Evolutionary conservation across 1,140 invertebrate genomes (phyloP), one percentile per base, ranked within the genome.

Genomic region (Hyphantria cunea): DNA sequence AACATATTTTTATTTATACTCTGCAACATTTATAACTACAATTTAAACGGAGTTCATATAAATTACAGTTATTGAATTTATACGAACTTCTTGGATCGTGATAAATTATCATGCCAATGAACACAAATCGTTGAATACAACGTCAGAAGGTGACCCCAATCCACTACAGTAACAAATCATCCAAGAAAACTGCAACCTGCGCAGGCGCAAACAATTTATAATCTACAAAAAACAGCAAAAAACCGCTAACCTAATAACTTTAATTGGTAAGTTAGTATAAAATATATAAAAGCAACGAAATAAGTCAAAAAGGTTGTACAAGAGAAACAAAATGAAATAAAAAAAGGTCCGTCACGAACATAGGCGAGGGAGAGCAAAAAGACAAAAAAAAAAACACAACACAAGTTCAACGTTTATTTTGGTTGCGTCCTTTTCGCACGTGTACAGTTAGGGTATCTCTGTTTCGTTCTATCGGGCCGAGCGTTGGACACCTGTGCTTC

Each of bases 371-470:
- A 87, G 88, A 86, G 80, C 82, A 80, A 82, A 82, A 84, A 81
- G 77, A 79, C 85, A 90, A 89, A 89, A 85, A 83, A 74, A 69
- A 85, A 83, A 74, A 69, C 55, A 76, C 68, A 80, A 80, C 84
- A 86, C 80, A 89, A 90, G 86, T 89, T 88, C 85, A 89, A 84
- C 87, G 84, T 90, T 90, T 90, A 90, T 90, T 90, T 90, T 90
- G 74, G 83, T 90, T 80, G 78, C 70, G 72, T 88, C 82, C 47
- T 75, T 56, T 65, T 89, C 80, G 17, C 39, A 32, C 84, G 10
- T 13, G 10, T 1, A 0, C 4, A 6, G 50, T 74, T 77, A 37
- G 59, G 8, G 6, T 83, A 78, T 74, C 39, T 34, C 68, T 45
- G 15, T 86, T 86, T 79, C 75, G 56, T 55, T 84, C 78, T 41